phyloP scores from a whole-genome alignment of 2,797 vertebrate genomes.

The Cyclopterus lumpus region DNA sequence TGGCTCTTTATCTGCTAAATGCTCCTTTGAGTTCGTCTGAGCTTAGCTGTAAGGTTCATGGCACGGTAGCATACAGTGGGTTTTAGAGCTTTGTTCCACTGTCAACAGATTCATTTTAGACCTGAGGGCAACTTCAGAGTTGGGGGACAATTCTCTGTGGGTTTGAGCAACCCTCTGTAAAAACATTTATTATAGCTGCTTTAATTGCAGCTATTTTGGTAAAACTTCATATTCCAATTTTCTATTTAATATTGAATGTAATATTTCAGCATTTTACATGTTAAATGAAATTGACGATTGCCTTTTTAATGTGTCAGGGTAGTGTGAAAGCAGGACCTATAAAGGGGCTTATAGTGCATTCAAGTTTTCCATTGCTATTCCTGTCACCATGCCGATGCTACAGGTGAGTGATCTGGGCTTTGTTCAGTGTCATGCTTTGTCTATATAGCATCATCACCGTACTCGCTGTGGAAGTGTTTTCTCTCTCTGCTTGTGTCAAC shows the following conservation, averaged over 20 bases:
- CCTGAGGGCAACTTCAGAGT: background rate
- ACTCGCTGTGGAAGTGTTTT: slow-evolving; percentile 37
- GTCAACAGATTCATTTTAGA: background rate
- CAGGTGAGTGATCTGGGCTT: slow-evolving; percentile 15
- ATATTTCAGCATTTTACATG: background rate
- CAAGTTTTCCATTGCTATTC: slow-evolving; percentile 4
- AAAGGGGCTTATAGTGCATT: no score
- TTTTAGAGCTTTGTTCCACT: background rate
- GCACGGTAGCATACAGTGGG: background rate
- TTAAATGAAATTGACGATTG: no score
- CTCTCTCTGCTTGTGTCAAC: slow-evolving; percentile 23
- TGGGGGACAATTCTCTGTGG: background rate
- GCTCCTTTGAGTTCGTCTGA: background rate
- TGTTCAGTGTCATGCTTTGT: slow-evolving; percentile 44
- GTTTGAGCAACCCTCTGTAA: background rate
- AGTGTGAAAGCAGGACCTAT: background rate
- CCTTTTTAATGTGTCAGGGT: background rate
- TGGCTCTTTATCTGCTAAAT: background rate
- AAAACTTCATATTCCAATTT: background rate
- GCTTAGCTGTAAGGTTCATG: background rate
- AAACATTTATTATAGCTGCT: background rate
- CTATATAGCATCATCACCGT: slow-evolving; percentile 24
- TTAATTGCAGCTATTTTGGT: background rate
- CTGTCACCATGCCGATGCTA: slow-evolving; percentile 26
- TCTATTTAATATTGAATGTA: background rate